These are phyloP conservation scores for Meteorus colon DNA, from an alignment of 2,888 invertebrate species.

Conservation along the genomic window DNA sequence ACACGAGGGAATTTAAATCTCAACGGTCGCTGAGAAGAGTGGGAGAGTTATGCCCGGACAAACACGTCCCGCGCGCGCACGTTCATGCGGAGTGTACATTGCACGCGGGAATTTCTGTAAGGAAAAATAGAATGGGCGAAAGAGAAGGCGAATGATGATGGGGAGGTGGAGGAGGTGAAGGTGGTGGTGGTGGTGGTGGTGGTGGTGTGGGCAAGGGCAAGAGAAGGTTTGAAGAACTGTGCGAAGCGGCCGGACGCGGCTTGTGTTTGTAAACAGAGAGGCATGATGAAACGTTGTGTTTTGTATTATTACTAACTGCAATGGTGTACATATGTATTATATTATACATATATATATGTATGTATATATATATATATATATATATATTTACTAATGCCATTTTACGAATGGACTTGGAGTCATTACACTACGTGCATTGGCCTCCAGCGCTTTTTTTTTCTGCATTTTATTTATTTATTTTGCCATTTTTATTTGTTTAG, in stretches of 20 bases:
- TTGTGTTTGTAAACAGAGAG: slow-evolving; percentile 67
- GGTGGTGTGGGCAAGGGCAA: slow-evolving; percentile 36
- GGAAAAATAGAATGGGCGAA: slow-evolving; percentile 34
- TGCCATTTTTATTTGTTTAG: neutral
- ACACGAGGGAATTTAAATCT: slow-evolving; percentile 70
- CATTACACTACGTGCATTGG: slow-evolving; percentile 36
- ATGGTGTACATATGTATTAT: neutral
- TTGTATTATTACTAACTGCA: slow-evolving; percentile 22
- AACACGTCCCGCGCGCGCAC: slow-evolving; percentile 21
- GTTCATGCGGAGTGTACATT: slow-evolving; percentile 22
- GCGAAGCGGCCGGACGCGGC: slow-evolving; percentile 42
- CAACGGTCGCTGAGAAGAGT: slow-evolving; percentile 67
- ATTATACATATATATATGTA: neutral
- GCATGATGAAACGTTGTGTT: slow-evolving; percentile 50
- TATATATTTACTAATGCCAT: slow-evolving; percentile 10
- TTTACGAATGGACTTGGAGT: slow-evolving; percentile 16
- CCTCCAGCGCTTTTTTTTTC: slow-evolving; percentile 22
- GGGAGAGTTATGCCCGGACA: slow-evolving; percentile 25
- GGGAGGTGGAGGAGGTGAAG: neutral
- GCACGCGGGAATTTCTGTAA: slow-evolving; percentile 24
- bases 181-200: slow-evolving; percentile 14
- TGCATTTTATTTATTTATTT: slow-evolving; percentile 18
- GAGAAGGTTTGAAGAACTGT: slow-evolving; percentile 27
- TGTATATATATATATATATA: neutral
- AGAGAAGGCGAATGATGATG: slow-evolving; percentile 37